These are phyloP conservation scores for Neolamprologus devosi DNA, from an alignment of 2,113 vertebrate species.

Conservation along the genomic window DNA sequence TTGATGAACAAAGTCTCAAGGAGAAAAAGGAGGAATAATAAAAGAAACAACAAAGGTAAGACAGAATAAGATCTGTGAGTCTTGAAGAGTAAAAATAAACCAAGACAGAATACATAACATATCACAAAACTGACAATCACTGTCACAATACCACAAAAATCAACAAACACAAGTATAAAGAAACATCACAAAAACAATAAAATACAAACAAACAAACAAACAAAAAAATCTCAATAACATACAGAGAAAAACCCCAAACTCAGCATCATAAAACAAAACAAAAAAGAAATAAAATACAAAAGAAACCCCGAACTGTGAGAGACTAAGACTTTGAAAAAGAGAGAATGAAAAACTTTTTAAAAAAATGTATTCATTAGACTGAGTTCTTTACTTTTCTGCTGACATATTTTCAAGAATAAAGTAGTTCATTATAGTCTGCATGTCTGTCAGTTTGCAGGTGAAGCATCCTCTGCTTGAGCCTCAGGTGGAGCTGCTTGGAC, in stretches of 20 bases:
- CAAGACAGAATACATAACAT: background rate
- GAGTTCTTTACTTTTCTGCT: background rate
- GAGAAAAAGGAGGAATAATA: background rate
- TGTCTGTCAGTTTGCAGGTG: slow-evolving; percentile 34
- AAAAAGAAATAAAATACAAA: background rate
- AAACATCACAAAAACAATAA: background rate
- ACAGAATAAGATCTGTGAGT: background rate
- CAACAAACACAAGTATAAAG: background rate
- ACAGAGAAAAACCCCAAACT: background rate
- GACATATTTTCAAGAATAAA: background rate
- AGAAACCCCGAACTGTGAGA: background rate
- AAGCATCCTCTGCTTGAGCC: slow-evolving; percentile 61
- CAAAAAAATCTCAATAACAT: background rate
- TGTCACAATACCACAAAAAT: background rate
- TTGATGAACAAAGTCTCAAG: background rate
- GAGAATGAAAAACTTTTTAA: fast-evolving
- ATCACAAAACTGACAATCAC: background rate
- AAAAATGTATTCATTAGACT: background rate
- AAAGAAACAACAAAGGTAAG: background rate
- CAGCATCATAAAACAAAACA: background rate
- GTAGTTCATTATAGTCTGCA: background rate
- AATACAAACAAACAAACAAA: background rate
- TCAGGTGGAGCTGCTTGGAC: slow-evolving; percentile 58
- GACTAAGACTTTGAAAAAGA: background rate
- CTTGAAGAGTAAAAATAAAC: background rate